Percentiles rank a stretch among this genome's conserved stretches.
Evolutionary conservation across 2,797 vertebrate species (phyloP).

Genomic region (Hybognathus amarus): DNA sequence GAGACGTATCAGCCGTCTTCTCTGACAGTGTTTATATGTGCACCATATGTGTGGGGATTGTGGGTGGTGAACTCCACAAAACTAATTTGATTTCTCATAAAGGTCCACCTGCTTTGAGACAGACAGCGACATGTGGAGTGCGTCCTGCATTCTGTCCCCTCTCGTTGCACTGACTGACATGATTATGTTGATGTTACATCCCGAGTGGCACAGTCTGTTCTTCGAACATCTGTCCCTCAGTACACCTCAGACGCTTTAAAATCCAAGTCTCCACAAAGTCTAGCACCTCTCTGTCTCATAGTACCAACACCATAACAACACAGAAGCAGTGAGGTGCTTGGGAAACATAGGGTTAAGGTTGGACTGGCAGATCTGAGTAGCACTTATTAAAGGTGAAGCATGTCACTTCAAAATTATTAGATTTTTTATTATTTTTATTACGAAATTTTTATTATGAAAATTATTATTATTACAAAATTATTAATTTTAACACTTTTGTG

Average conservation of each 20-base stretch:
- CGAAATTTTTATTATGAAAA: too few species aligned
- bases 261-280: background rate
- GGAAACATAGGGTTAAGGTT: conserved; percentile 6
- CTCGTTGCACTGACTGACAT: conserved; percentile 23
- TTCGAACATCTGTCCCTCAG: conserved; percentile 29
- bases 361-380: conserved; percentile 1
- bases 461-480: too few species aligned
- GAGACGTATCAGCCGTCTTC: background rate
- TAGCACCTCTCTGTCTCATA: conserved; percentile 9
- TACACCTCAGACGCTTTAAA: conserved; percentile 23
- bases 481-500: background rate
- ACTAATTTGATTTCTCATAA: conserved; percentile 33
- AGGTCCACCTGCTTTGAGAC: conserved; percentile 35
- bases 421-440: too few species aligned
- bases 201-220: conserved; percentile 18
- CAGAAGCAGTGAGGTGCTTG: background rate
- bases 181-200: conserved; percentile 32
- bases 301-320: conserved; percentile 34
- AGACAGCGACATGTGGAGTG: conserved; percentile 2
- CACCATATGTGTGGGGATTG: conserved; percentile 31
- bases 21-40: conserved; percentile 14
- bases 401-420: too few species aligned
- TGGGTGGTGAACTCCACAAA: conserved; percentile 17
- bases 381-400: conserved; percentile 18
- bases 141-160: background rate